Percentiles rank a stretch among this genome's conserved stretches.
Evolutionary conservation across 2,797 vertebrate species (phyloP).

Genomic region (Characodon lateralis): DNA sequence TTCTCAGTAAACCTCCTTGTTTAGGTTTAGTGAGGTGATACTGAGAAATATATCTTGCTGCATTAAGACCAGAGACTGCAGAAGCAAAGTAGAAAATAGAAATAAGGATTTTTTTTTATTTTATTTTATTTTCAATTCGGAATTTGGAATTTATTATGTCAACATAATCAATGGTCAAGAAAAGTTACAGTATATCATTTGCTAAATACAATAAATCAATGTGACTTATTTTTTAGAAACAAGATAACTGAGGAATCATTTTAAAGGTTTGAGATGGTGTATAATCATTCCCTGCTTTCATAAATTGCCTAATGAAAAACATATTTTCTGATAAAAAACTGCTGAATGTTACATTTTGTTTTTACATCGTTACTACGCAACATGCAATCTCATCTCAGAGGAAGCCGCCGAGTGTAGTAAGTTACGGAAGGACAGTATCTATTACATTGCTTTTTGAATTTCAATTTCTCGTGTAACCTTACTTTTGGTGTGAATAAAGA

Average conservation of each 20-base stretch:
- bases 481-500: background rate
- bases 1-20: slow-evolving; percentile 58
- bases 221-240: too few species aligned
- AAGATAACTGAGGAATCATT: too few species aligned
- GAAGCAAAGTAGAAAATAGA: slow-evolving; percentile 40
- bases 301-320: slow-evolving; percentile 5
- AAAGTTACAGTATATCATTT: too few species aligned
- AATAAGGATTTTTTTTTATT: slow-evolving; percentile 24
- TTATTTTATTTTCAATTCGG: too few species aligned
- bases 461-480: background rate
- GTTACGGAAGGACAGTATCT: background rate
- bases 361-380: slow-evolving; percentile 39
- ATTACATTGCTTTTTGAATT: background rate
- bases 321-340: slow-evolving; percentile 1
- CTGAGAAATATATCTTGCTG: slow-evolving; percentile 51
- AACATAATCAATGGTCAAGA: too few species aligned
- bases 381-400: slow-evolving; percentile 12
- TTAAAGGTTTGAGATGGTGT: background rate
- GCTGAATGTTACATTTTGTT: background rate
- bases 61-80: slow-evolving; percentile 49
- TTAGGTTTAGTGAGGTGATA: slow-evolving; percentile 45
- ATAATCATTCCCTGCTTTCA: slow-evolving; percentile 17
- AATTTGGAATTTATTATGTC: too few species aligned
- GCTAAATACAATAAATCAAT: too few species aligned
- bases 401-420: too few species aligned